Evolutionary conservation across 2,888 invertebrate genomes (phyloP).

Genomic region (Epistrophe grossulariae): DNA sequence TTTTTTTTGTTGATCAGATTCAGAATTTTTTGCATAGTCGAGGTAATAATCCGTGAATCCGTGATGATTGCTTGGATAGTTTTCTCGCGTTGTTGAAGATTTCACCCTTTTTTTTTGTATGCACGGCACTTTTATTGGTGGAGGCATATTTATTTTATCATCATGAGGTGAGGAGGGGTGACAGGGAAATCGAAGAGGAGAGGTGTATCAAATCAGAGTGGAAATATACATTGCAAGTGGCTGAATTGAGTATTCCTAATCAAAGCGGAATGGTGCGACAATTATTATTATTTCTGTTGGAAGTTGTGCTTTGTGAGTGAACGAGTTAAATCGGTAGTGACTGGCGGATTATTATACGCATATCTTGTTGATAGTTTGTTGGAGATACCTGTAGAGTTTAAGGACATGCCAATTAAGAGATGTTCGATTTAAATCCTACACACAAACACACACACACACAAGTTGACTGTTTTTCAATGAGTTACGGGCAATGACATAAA

Average conservation of each 20-base stretch:
- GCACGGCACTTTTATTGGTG: slow-evolving; percentile 1
- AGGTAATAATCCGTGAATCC: slow-evolving; percentile 70
- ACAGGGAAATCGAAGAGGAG: neutral
- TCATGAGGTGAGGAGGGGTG: neutral
- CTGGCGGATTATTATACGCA: neutral
- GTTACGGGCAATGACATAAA: too few relatives aligned
- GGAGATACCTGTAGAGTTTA: neutral
- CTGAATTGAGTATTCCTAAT: slow-evolving; percentile 40
- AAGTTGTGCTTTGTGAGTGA: neutral
- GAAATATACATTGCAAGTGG: slow-evolving; percentile 36
- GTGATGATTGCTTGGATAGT: slow-evolving; percentile 71
- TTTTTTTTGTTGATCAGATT: slow-evolving; percentile 63
- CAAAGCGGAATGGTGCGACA: slow-evolving; percentile 56
- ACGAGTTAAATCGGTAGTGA: neutral
- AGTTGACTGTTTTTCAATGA: too few relatives aligned
- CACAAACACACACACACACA: too few relatives aligned
- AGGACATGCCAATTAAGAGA: neutral
- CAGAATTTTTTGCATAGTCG: slow-evolving; percentile 68
- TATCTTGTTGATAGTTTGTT: neutral
- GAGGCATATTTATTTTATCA: slow-evolving; percentile 41
- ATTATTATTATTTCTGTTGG: slow-evolving; percentile 54
- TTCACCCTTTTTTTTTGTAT: slow-evolving; percentile 1
- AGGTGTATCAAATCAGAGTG: slow-evolving; percentile 13
- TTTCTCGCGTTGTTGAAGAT: slow-evolving; percentile 30
- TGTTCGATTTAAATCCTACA: neutral